phyloP scores from a whole-genome alignment of 2,888 invertebrate genomes.

The Calameuta filiformis region DNA sequence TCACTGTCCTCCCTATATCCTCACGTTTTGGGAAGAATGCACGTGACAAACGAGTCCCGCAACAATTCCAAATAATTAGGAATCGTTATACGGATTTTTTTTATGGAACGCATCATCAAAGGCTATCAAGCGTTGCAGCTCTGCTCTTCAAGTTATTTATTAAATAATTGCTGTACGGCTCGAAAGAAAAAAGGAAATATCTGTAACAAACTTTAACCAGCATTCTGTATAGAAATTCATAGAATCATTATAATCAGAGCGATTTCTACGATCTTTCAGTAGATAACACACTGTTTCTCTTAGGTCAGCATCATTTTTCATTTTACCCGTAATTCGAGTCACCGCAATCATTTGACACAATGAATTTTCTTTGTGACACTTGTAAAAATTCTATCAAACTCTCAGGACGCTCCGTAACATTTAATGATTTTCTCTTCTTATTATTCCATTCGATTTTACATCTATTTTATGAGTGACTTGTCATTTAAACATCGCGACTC shows the following conservation, averaged over 20 bases:
- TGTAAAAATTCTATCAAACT: neutral
- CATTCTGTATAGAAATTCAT: neutral
- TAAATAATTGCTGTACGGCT: neutral
- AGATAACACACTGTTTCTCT: neutral
- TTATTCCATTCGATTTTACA: neutral
- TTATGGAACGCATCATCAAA: neutral
- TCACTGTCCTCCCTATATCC: neutral
- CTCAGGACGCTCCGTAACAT: neutral
- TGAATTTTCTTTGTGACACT: neutral
- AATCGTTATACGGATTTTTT: neutral
- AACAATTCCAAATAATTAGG: neutral
- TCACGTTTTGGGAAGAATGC: neutral
- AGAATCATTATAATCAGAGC: neutral
- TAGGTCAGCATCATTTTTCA: neutral
- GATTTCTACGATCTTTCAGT: neutral
- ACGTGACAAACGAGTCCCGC: neutral
- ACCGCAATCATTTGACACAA: neutral
- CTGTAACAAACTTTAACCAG: neutral
- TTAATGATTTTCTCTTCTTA: neutral
- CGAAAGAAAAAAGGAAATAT: neutral
- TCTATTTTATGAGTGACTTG: neutral
- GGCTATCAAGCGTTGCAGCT: neutral
- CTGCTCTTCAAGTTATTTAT: neutral
- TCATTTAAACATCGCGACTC: neutral
- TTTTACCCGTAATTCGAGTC: neutral